phyloP scores from a whole-genome alignment of 2,888 invertebrate genomes.

The Pecten maximus region DNA sequence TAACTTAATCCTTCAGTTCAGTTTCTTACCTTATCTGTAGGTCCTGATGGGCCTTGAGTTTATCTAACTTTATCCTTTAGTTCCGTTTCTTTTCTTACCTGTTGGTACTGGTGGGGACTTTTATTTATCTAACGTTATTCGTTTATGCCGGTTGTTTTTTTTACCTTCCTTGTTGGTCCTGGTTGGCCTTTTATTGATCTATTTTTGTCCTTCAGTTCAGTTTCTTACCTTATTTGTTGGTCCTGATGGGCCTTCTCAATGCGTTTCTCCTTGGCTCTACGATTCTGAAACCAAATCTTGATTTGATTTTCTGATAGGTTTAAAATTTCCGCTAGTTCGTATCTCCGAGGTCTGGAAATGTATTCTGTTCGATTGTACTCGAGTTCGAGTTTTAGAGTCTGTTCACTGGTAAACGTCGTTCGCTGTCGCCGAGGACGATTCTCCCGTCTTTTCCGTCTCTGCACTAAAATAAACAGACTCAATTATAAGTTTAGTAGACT shows the following conservation, averaged over 20 bases:
- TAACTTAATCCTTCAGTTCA: too few relatives aligned
- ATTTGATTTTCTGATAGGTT: conserved; percentile 90
- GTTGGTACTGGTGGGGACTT: too few relatives aligned
- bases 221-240: conserved; percentile 92
- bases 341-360: conserved; percentile 92
- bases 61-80: too few relatives aligned
- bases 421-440: conserved; percentile 93
- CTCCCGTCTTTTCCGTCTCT: conserved; percentile 91
- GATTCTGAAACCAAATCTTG: conserved; percentile 96
- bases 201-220: too few relatives aligned
- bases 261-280: conserved; percentile 96
- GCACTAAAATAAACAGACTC: conserved; percentile 85
- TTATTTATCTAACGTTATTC: too few relatives aligned
- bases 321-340: conserved; percentile 89
- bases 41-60: too few relatives aligned
- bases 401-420: conserved; percentile 96
- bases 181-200: too few relatives aligned
- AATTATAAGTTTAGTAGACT: too few relatives aligned
- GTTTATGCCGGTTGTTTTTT: too few relatives aligned
- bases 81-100: too few relatives aligned
- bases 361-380: conserved; percentile 96
- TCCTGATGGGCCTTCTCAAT: conserved; percentile 97
- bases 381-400: conserved; percentile 93
- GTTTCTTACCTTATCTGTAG: too few relatives aligned
- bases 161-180: too few relatives aligned